Conservation (phyloP, 2,888 invertebrate genomes). For the Pollenia amentaria region DNA sequence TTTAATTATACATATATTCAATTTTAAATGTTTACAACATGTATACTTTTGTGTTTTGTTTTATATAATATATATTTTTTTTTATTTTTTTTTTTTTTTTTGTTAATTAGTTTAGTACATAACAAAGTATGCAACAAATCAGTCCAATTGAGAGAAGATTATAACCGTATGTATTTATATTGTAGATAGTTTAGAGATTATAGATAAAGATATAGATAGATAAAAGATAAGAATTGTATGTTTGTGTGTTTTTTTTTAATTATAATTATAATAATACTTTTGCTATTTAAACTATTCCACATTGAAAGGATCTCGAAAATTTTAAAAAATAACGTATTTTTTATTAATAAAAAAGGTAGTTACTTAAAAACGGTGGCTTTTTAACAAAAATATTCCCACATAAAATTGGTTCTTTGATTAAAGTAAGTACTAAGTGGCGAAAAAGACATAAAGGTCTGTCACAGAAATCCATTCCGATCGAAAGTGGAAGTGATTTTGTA, state of each 20-base stretch:
- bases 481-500: no score
- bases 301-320: no score
- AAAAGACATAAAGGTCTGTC: no score
- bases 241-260: no score
- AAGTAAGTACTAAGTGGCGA: no score
- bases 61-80: neutral
- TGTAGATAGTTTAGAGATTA: constrained; percentile 35
- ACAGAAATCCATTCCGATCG: no score
- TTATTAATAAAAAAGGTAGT: no score
- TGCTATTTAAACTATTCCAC: neutral
- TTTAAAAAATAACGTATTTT: no score
- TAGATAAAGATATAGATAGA: constrained; percentile 12
- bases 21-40: constrained; percentile 63
- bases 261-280: constrained; percentile 5
- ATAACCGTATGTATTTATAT: constrained; percentile 29
- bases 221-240: neutral
- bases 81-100: constrained; percentile 19
- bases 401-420: no score
- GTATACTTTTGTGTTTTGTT: constrained; percentile 41
- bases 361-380: no score
- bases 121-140: constrained; percentile 72
- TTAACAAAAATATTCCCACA: no score
- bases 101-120: constrained; percentile 62
- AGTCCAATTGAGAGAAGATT: constrained; percentile 71
- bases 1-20: constrained; percentile 36